Conservation (phyloP, 92 coral and sea anemone genomes). For the Epizoanthus scotinus region DNA sequence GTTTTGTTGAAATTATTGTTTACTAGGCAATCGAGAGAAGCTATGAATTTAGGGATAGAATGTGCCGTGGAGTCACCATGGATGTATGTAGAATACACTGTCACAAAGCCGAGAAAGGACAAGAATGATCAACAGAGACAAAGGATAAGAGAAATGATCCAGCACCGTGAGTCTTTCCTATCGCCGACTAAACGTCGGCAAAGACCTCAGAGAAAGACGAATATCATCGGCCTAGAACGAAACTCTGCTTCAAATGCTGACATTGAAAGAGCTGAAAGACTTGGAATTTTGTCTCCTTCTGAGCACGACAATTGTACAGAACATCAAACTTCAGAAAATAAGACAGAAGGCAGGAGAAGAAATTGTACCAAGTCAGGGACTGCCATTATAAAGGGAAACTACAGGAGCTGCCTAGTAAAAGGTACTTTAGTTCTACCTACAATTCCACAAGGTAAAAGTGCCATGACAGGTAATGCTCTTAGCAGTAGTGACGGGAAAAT, state of each 20-base stretch:
- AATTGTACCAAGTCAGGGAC: no score
- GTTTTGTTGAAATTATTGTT: not conserved
- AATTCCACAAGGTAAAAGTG: not conserved
- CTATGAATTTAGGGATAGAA: not conserved
- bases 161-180: not conserved
- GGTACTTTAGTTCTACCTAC: not conserved
- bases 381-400: no score
- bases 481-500: not conserved
- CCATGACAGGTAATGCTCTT: not conserved
- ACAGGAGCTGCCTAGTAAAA: no score
- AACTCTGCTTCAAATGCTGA: no score
- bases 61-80: not conserved
- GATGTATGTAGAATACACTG: not conserved
- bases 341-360: no score
- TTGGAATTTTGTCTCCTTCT: no score
- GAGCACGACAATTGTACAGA: not conserved
- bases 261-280: no score
- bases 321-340: not conserved
- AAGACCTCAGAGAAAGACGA: not conserved
- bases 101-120: not conserved
- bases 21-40: not conserved
- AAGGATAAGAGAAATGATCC: not conserved
- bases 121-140: not conserved
- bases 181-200: not conserved
- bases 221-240: no score